Evolutionary conservation across 1,140 invertebrate species (phyloP), one percentile per base, ranked within the genome.

Genomic region (Atta texana): DNA sequence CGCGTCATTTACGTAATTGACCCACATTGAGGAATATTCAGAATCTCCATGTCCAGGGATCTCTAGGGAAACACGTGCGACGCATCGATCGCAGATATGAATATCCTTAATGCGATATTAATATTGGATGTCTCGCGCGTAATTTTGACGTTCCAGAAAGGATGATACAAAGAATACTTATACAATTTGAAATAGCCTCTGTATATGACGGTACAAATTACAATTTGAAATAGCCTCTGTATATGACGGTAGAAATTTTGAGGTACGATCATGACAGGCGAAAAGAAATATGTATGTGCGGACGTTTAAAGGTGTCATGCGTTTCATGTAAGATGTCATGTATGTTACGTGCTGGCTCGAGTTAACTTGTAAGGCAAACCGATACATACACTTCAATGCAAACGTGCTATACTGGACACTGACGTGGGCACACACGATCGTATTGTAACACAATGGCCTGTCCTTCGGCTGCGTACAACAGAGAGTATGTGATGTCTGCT

Each of bases 371-470:
- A 51, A 74, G 57, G 80, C 69, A 75, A 84, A 84, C 69, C 69
- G 69, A 84, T 75, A 84, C 59, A 75, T 8, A 61, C 72, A 75
- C 39, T 84, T 84, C 80, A 61, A 84, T 75, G 55, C 69, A 61
- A 84, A 84, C 28, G 69, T 84, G 68, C 68, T 8, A 12, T 14
- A 61, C 44, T 39, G 80, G 44, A 84, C 55, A 28, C 80, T 74
- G 80, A 84, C 57, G 80, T 61, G 55, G 34, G 28, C 55, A 84
- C 39, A 75, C 24, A 84, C 24, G 24, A 57, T 81, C 34, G 55
- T 14, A 59, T 51, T 84, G 80, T 51, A 61, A 84, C 31, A 84
- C 69, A 84, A 84, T 84, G 80, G 55, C 24, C 59, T 63, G 80
- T 84, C 55, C 68, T 61, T 84, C 53, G 28, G 4, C 39, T 31